Conservation (phyloP, 2,797 vertebrate genomes). For the Bovichtus variegatus region DNA sequence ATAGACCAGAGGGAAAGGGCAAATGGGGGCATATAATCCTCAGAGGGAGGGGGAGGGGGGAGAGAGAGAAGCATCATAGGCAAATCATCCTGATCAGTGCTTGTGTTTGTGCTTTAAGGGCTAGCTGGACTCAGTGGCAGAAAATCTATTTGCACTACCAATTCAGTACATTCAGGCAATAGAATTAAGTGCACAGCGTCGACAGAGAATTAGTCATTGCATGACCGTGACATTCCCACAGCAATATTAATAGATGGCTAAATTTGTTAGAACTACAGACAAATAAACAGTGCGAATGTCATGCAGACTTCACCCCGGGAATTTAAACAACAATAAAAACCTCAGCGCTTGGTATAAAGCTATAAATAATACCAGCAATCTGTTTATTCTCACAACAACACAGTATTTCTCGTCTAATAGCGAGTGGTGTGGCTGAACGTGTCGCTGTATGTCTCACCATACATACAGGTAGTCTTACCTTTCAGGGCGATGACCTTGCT, state of each 20-base stretch:
- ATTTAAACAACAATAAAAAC: conserved; percentile 45
- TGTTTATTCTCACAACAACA: conserved; percentile 30
- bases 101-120: conserved; percentile 66
- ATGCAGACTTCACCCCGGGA: conserved; percentile 44
- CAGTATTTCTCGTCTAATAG: conserved; percentile 40
- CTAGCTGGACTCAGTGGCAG: conserved; percentile 50
- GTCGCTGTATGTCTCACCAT: neutral
- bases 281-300: conserved; percentile 39
- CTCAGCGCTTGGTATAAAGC: conserved; percentile 3
- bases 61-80: conserved; percentile 78
- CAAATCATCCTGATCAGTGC: conserved; percentile 76
- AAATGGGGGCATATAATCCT: conserved; percentile 36
- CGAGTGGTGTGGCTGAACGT: neutral
- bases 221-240: conserved; percentile 36
- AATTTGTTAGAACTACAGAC: conserved; percentile 41
- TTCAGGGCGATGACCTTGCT: conserved; percentile 96
- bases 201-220: conserved; percentile 43
- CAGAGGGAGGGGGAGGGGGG: conserved; percentile 3
- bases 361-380: conserved; percentile 13
- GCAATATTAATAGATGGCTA: conserved; percentile 25
- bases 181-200: conserved; percentile 52
- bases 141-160: conserved; percentile 69
- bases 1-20: conserved; percentile 48
- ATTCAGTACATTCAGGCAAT: conserved; percentile 65
- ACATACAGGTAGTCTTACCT: conserved; percentile 85